These are phyloP conservation scores for Cybosia mesomella DNA, from an alignment of 2,888 invertebrate genomes.

Conservation along the genomic window DNA sequence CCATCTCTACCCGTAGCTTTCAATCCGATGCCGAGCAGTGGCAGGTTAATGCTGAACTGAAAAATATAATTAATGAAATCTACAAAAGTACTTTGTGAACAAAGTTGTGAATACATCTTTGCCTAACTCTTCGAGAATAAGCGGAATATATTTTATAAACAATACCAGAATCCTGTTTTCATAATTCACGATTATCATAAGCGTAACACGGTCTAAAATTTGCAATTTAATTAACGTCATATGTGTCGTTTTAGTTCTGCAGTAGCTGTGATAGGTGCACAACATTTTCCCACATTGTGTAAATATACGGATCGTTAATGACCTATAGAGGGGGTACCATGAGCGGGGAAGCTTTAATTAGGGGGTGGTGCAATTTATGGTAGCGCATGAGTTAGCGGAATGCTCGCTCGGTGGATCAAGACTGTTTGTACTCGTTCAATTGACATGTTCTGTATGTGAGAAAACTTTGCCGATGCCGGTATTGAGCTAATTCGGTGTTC, in stretches of 20 bases:
- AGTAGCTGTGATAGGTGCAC: conserved; percentile 31
- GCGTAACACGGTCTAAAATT: conserved; percentile 9
- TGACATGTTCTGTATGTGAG: conserved; percentile 35
- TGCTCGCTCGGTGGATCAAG: conserved; percentile 39
- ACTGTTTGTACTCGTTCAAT: conserved; percentile 45
- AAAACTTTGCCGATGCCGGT: conserved; percentile 13
- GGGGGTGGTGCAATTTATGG: conserved; percentile 44
- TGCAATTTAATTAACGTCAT: not conserved
- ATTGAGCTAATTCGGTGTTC: conserved; percentile 12
- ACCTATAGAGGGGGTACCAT: conserved; percentile 37
- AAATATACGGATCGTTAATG: conserved; percentile 55
- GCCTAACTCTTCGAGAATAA: too few species aligned
- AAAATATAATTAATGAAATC: not conserved
- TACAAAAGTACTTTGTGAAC: not conserved
- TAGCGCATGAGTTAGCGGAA: conserved; percentile 39
- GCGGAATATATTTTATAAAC: not conserved
- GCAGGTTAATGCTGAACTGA: too few species aligned
- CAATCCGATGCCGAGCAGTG: too few species aligned
- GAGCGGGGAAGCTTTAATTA: conserved; percentile 39
- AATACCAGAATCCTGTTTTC: not conserved
- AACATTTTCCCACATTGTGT: conserved; percentile 39
- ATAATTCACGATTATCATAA: not conserved
- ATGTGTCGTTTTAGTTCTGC: conserved; percentile 17
- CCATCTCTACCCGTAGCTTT: too few species aligned
- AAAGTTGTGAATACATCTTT: too few species aligned